Evolutionary conservation across 2,888 invertebrate genomes (phyloP).

Genomic region (Thereva unica): DNA sequence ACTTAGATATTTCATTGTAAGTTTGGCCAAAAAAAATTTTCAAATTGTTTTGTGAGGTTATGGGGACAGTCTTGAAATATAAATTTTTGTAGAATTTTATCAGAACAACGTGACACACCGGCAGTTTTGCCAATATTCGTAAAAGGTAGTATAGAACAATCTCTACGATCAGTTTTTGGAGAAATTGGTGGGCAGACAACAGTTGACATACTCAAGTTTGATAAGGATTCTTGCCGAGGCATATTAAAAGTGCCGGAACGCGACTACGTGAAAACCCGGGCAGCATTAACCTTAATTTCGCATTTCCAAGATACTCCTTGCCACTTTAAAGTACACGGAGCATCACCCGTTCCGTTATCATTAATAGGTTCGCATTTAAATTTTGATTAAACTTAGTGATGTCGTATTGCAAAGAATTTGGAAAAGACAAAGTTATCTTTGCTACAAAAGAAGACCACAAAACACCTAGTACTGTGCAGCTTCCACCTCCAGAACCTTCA

Average conservation of each 20-base stretch:
- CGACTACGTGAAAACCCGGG: conserved; percentile 63
- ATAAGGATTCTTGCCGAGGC: conserved; percentile 57
- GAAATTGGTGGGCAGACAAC: conserved; percentile 61
- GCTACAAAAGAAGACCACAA: conserved; percentile 79
- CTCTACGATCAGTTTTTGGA: conserved; percentile 63
- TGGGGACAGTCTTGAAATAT: conserved; percentile 13
- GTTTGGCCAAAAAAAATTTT: conserved; percentile 47
- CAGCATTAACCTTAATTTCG: conserved; percentile 63
- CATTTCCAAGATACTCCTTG: conserved; percentile 60
- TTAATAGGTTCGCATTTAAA: conserved; percentile 47
- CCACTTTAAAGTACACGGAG: conserved; percentile 62
- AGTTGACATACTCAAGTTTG: conserved; percentile 65
- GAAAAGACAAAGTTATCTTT: conserved; percentile 83
- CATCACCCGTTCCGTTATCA: conserved; percentile 58
- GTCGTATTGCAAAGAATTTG: conserved; percentile 61
- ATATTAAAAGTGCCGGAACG: conserved; percentile 63
- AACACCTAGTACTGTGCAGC: conserved; percentile 68
- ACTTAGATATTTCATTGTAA: conserved; percentile 64
- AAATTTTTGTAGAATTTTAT: conserved; percentile 57
- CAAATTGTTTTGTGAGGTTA: not conserved
- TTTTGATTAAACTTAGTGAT: conserved; percentile 47
- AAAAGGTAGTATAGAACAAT: conserved; percentile 63
- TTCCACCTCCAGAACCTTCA: conserved; percentile 74
- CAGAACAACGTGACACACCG: conserved; percentile 51
- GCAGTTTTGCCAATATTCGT: conserved; percentile 60